A percentile compares a stretch with the other conserved stretches of the same genome.
Conservation (phyloP, 2,888 invertebrate species). For the Philereme vetulata region DNA sequence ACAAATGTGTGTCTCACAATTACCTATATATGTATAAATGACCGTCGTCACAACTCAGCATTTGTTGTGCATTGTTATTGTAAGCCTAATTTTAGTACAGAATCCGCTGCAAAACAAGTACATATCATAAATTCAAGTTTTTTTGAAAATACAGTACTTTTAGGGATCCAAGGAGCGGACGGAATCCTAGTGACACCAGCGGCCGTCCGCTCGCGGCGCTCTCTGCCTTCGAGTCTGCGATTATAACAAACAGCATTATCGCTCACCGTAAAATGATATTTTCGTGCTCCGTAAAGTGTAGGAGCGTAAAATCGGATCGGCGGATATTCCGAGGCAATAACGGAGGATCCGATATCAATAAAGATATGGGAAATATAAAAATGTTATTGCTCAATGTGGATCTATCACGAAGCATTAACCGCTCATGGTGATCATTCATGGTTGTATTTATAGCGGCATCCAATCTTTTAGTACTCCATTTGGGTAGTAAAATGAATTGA, state of each 20-base stretch:
- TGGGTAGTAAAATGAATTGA: constrained; percentile 9
- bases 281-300: constrained; percentile 31
- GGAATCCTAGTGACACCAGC: background rate
- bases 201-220: background rate
- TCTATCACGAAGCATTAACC: constrained; percentile 21
- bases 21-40: no score
- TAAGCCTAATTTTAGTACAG: no score
- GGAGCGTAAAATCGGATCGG: constrained; percentile 30
- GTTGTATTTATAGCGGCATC: constrained; percentile 14
- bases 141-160: no score
- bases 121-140: no score
- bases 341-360: constrained; percentile 29
- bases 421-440: constrained; percentile 17
- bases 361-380: constrained; percentile 32
- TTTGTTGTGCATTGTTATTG: no score
- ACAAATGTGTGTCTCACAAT: no score
- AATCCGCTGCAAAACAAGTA: no score
- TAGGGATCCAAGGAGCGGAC: background rate
- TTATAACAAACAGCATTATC: constrained; percentile 25
- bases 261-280: constrained; percentile 30
- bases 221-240: constrained; percentile 1
- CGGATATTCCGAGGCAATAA: constrained; percentile 29
- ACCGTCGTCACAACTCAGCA: no score
- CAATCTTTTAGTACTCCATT: constrained; percentile 15
- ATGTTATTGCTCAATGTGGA: constrained; percentile 34